Conservation (phyloP, 2,113 vertebrate species). For the Semnopithecus entellus region DNA sequence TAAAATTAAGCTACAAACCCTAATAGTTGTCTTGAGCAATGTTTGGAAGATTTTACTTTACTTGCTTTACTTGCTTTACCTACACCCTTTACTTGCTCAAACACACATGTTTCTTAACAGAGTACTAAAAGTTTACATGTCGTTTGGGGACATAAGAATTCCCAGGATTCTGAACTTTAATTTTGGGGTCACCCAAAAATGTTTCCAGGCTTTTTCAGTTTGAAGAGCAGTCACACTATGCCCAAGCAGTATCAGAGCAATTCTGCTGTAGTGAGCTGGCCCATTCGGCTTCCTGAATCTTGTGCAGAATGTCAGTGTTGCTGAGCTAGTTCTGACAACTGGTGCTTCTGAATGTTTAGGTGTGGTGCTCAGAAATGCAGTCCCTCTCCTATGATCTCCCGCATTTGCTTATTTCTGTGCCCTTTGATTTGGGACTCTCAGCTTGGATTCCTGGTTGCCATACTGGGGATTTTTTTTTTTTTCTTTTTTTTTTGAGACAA, state of each 20-base stretch:
- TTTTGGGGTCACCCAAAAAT: neutral
- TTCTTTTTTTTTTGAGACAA: too few species aligned
- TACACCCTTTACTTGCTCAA: neutral
- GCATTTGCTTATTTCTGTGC: neutral
- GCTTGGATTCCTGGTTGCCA: neutral
- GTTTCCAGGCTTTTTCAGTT: neutral
- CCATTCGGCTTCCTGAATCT: neutral
- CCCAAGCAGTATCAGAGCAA: neutral
- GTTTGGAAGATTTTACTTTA: neutral
- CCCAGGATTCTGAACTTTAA: neutral
- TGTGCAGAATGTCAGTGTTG: neutral
- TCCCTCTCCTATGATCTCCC: neutral
- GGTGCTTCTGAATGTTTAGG: neutral
- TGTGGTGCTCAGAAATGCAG: neutral
- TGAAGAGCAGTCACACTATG: neutral
- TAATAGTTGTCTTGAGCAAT: neutral
- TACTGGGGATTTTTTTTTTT: neutral
- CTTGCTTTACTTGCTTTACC: too few species aligned
- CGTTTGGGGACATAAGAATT: neutral
- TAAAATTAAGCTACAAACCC: neutral
- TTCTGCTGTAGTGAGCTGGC: neutral
- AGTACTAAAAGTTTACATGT: neutral
- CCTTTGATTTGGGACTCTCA: neutral
- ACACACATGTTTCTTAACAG: neutral
- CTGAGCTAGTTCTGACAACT: neutral